A percentile compares a stretch with the other conserved stretches of the same genome.
Conservation (phyloP, 2,888 invertebrate species). For the Thereva unica region DNA sequence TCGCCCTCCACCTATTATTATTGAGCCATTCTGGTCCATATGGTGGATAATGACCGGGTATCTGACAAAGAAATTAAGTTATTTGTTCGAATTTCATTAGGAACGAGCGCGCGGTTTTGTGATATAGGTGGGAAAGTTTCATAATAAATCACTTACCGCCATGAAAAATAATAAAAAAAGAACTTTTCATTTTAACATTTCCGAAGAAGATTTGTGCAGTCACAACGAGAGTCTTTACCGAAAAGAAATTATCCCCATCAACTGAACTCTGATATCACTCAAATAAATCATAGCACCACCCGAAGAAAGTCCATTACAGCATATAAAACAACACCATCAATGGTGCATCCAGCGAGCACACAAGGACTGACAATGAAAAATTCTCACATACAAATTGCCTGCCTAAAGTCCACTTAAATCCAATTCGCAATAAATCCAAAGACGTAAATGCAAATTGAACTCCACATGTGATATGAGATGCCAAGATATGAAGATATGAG, state of each 20-base stretch:
- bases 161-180: too few relatives aligned
- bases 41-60: slow-evolving; percentile 39
- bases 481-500: slow-evolving; percentile 40
- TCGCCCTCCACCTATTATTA: slow-evolving; percentile 37
- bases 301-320: slow-evolving; percentile 29
- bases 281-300: slow-evolving; percentile 14
- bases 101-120: slow-evolving; percentile 13
- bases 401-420: slow-evolving; percentile 37
- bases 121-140: slow-evolving; percentile 22
- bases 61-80: slow-evolving; percentile 29
- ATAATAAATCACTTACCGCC: too few relatives aligned
- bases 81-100: slow-evolving; percentile 35
- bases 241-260: slow-evolving; percentile 1
- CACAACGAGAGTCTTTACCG: too few relatives aligned
- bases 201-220: too few relatives aligned
- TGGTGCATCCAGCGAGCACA: background rate
- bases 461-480: slow-evolving; percentile 36
- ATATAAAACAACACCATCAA: slow-evolving; percentile 16
- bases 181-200: too few relatives aligned
- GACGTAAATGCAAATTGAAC: slow-evolving; percentile 38
- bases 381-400: slow-evolving; percentile 31
- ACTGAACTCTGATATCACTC: slow-evolving; percentile 4
- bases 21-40: slow-evolving; percentile 37
- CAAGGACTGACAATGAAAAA: slow-evolving; percentile 29
- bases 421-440: slow-evolving; percentile 40